A percentile compares a stretch with the other conserved stretches of the same genome.
Conservation (phyloP, 1,140 invertebrate genomes). For the Bacillus rossius region DNA sequence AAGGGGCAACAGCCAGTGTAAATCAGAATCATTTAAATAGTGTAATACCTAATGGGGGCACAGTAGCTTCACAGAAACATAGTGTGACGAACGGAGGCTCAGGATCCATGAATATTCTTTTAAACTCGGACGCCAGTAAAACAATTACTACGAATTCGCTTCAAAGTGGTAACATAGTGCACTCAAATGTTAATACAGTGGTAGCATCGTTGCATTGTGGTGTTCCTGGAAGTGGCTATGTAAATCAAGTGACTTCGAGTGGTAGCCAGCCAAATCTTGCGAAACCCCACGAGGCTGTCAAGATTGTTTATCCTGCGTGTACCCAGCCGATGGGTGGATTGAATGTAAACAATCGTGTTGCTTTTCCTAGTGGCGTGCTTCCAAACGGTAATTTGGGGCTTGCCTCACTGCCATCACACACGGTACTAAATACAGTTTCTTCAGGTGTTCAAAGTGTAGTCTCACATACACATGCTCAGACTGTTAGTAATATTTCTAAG, state of each 20-base stretch:
- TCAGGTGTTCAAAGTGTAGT: slow-evolving; percentile 28
- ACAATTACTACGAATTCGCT: slow-evolving; percentile 24
- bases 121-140: slow-evolving; percentile 30
- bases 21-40: slow-evolving; percentile 55
- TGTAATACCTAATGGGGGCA: slow-evolving; percentile 55
- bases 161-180: slow-evolving; percentile 25
- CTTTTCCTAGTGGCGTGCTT: slow-evolving; percentile 39
- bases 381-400: slow-evolving; percentile 52
- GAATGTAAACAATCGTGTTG: slow-evolving; percentile 36
- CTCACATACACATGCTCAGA: slow-evolving; percentile 24
- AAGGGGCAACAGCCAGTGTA: slow-evolving; percentile 46
- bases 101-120: slow-evolving; percentile 35
- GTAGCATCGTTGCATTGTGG: slow-evolving; percentile 27
- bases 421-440: slow-evolving; percentile 32
- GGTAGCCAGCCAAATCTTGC: slow-evolving; percentile 29
- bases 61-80: slow-evolving; percentile 52
- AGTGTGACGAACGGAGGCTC: slow-evolving; percentile 50
- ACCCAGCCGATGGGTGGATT: slow-evolving; percentile 41
- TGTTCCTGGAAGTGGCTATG: slow-evolving; percentile 36
- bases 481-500: slow-evolving; percentile 24
- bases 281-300: slow-evolving; percentile 35
- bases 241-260: slow-evolving; percentile 42
- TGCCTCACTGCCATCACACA: slow-evolving; percentile 38
- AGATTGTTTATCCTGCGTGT: slow-evolving; percentile 43
- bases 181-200: slow-evolving; percentile 26